Evolutionary conservation across 2,888 invertebrate species (phyloP), one percentile per base, ranked within the genome.

Genomic region (Lithophane socia): DNA sequence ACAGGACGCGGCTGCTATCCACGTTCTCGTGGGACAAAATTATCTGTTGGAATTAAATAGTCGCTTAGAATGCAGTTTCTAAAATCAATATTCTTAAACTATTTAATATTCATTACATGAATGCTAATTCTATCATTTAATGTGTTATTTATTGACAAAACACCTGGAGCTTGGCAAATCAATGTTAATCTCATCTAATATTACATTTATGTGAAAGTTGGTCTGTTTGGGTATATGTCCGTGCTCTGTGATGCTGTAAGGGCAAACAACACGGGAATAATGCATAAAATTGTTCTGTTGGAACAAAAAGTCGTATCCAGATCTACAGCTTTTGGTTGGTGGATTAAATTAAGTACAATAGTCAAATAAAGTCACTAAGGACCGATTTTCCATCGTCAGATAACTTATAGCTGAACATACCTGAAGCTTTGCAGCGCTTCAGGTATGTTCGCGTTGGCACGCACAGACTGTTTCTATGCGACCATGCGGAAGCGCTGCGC

Each of bases 81-180:
- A 75, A 69, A 80, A 72, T 71, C 29, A 66, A 80, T 79, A 79
- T 73, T 79, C 73, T 42, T 56, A 56, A 56, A 66, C 9, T 76
- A 49, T 65, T 80, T 83, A 77, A 61, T 77, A 80, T 80, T 80
- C 63, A 68, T 49, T 49, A 66, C 49, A 83, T 52, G 49, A 82
- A 77, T 65, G 60, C 49, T 67, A 77, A 77, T 77, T 82, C 21
- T 69, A 58, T 61, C 60, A 69, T 42, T 69, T 7, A 65, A 60
- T 76, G 24, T 66, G 60, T 66, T 70, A 66, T 66, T 61, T 82
- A 82, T 77, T 54, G 24, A 37, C 13, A 9, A 44, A 77, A 63
- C 70, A 80, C 42, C 66, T 78, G 65, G 60, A 56, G 37, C 70
- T 58, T 49, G 61, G 58, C 83, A 56, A 77, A 80, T 52, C 18